Evolutionary conservation across 1,140 invertebrate genomes (phyloP), one percentile per base, ranked within the genome.

Genomic region (Brachionus manjavacas): DNA sequence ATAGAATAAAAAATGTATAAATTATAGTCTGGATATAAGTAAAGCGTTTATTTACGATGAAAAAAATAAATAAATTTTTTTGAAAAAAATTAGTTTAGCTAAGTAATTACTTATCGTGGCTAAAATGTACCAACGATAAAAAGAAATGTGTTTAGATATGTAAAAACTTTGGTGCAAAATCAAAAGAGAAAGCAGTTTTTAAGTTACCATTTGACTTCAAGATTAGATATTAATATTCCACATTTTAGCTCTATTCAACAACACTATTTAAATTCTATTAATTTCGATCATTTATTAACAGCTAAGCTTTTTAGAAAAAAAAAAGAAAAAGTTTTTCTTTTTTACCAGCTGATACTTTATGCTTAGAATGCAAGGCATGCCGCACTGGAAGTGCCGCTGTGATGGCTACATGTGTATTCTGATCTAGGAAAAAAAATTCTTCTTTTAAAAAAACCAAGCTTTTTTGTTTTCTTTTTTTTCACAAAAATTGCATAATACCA

Each of bases 1-100:
- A 52, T 52, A 52, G 46, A 23, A 60, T 4, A 49, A 49, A 49
- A 60, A 20, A 60, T 60, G 52, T n/a, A 60, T 60, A 60, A 60
- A 60, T 60, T 60, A 60, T 60, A 7, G 52, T 23, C 16, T 60
- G 52, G 4, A 35, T 35, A 35, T 35, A 35, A 35, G 9, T 23
- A 60, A 39, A 91, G 92, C 92, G 85, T n/a, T 87, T 88, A 81
- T 68, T 72, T 41, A 70, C 31, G 31, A 35, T 35, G 31, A 35
- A 6, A 6, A 39, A 52, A 9, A 80, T 39, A 76, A 9, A 78
- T 23, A 39, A 23, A 84, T 49, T 49, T 49, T 4, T 49, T 49
- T 49, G 0, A n/a, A n/a, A n/a, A 49, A 52, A 84, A 74, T 31
- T 60, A n/a, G 23, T 31, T 41, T 81, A 31, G 60, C 9, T 79